Conservation (phyloP, 1,140 invertebrate genomes). For the Drosophila ironensis region DNA sequence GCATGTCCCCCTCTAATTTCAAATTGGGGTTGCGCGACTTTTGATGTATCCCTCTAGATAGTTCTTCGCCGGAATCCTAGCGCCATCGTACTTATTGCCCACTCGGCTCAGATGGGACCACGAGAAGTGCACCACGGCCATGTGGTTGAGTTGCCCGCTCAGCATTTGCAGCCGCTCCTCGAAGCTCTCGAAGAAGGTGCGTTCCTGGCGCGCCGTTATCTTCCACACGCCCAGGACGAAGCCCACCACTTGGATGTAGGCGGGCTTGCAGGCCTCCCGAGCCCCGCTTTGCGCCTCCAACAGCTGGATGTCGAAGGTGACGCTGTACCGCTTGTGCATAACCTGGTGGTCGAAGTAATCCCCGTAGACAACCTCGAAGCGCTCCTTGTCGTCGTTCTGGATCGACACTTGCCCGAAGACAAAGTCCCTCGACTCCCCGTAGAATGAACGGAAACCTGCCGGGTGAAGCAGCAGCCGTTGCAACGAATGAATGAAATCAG, state of each 20-base stretch:
- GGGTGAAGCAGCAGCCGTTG: conserved; percentile 50
- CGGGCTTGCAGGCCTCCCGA: conserved; percentile 24
- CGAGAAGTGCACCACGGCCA: too few relatives aligned
- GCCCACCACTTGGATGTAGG: conserved; percentile 72
- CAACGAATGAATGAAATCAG: conserved; percentile 18
- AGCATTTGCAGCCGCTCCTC: conserved; percentile 60
- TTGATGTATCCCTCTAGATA: too few relatives aligned
- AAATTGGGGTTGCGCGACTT: too few relatives aligned
- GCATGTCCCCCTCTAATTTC: too few relatives aligned
- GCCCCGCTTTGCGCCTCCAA: conserved; percentile 57
- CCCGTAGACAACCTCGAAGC: too few relatives aligned
- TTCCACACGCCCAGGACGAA: conserved; percentile 71
- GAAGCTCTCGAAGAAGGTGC: conserved; percentile 68
- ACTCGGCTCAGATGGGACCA: too few relatives aligned
- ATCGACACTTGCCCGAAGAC: too few relatives aligned
- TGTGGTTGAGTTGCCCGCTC: conserved; percentile 27
- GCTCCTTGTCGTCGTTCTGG: too few relatives aligned
- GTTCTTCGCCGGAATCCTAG: too few relatives aligned
- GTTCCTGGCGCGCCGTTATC: conserved; percentile 29
- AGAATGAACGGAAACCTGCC: conserved; percentile 38
- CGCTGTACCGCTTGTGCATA: conserved; percentile 70
- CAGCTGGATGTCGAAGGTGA: conserved; percentile 64
- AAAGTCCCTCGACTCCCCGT: too few relatives aligned
- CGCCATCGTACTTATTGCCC: too few relatives aligned
- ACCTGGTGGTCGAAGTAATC: conserved; percentile 52